Percentiles rank a stretch among this genome's conserved stretches.
These are phyloP conservation scores for Lates calcarifer DNA, from an alignment of 2,113 vertebrate species.

Conservation along the genomic window DNA sequence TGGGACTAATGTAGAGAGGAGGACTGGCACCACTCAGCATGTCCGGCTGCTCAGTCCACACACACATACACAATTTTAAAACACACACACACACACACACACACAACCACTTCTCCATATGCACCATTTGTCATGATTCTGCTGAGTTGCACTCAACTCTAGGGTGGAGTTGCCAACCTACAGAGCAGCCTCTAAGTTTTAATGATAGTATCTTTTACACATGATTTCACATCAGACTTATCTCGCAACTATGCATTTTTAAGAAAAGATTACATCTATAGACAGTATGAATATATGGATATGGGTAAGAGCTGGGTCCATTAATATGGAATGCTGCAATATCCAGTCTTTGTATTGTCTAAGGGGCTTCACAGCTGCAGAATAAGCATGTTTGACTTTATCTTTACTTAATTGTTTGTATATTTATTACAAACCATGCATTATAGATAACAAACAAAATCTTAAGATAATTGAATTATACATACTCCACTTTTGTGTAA, in stretches of 20 bases:
- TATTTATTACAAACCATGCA: background rate
- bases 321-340: constrained; percentile 23
- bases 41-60: constrained; percentile 73
- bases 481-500: background rate
- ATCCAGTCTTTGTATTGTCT: background rate
- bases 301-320: background rate
- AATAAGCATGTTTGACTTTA: background rate
- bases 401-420: background rate
- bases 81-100: constrained; percentile 51
- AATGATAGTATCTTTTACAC: constrained; percentile 66
- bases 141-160: constrained; percentile 68
- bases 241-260: constrained; percentile 61
- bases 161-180: constrained; percentile 46
- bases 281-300: constrained; percentile 23
- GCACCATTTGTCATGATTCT: constrained; percentile 72
- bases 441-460: background rate
- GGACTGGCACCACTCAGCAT: constrained; percentile 72
- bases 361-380: background rate
- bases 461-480: background rate
- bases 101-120: constrained; percentile 50
- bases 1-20: constrained; percentile 69
- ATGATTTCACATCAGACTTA: constrained; percentile 54
- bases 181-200: constrained; percentile 52
- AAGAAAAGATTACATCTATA: constrained; percentile 41
- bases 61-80: constrained; percentile 37